A percentile compares a stretch with the other conserved stretches of the same genome.
Conservation (phyloP, 2,113 vertebrate species). For the Solenodon paradoxus region DNA sequence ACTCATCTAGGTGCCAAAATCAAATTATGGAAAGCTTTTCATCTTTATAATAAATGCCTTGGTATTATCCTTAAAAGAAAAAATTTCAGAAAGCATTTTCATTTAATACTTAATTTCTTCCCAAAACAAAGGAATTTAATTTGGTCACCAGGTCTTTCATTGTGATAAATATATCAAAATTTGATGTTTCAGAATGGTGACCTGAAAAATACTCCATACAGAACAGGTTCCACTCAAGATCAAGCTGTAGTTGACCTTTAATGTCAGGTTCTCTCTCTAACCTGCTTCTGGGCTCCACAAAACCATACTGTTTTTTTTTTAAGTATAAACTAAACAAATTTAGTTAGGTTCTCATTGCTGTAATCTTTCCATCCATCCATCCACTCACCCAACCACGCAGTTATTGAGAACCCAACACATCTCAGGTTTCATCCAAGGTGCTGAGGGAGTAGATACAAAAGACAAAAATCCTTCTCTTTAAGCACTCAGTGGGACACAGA, state of each 20-base stretch:
- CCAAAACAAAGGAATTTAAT: neutral
- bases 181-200: neutral
- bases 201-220: neutral
- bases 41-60: conserved; percentile 27
- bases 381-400: too few species aligned
- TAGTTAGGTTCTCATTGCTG: neutral
- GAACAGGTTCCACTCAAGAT: neutral
- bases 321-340: neutral
- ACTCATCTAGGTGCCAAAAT: neutral
- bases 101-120: conserved; percentile 5
- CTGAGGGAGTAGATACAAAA: neutral
- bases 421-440: neutral
- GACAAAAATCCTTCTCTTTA: neutral
- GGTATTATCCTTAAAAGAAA: neutral
- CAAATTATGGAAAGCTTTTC: neutral
- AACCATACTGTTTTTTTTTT: neutral
- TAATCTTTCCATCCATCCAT: too few species aligned
- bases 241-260: neutral
- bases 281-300: too few species aligned
- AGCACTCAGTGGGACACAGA: neutral
- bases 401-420: fast-evolving
- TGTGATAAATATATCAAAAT: neutral
- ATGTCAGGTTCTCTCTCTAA: too few species aligned
- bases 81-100: neutral
- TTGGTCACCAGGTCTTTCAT: neutral